phyloP scores from a whole-genome alignment of 92 coral and sea anemone genomes.

The Blastomussa wellsi region DNA sequence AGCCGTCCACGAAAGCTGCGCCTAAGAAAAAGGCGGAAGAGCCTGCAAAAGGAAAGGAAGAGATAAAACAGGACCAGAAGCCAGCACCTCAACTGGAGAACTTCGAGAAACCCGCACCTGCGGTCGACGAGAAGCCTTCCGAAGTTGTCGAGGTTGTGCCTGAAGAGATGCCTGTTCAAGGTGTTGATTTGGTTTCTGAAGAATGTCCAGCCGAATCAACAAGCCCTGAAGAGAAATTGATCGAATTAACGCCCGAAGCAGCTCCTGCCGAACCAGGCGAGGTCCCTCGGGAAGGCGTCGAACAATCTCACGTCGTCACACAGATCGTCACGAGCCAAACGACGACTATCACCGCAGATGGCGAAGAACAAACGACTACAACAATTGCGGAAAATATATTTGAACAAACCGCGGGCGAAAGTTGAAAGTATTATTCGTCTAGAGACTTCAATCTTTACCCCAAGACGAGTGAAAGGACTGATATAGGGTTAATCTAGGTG shows the following conservation, averaged over 20 bases:
- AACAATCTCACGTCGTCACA: constrained; percentile 3
- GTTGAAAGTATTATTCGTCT: constrained; percentile 7
- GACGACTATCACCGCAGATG: constrained; percentile 15
- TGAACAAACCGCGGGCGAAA: constrained; percentile 21
- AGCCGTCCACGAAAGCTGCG: constrained; percentile 37
- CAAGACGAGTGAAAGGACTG: not conserved
- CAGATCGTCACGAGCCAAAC: not conserved
- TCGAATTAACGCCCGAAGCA: constrained; percentile 7
- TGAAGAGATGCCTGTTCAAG: constrained; percentile 18
- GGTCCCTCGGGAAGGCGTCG: constrained; percentile 18
- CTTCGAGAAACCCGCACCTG: not conserved
- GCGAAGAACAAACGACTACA: constrained; percentile 25
- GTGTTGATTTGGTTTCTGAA: constrained; percentile 17
- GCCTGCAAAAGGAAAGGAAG: constrained; percentile 7
- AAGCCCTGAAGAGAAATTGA: constrained; percentile 21
- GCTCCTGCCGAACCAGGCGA: not conserved
- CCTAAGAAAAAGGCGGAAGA: constrained; percentile 27
- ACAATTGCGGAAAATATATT: constrained; percentile 18
- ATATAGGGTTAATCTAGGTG: not conserved
- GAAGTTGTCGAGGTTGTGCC: constrained; percentile 1
- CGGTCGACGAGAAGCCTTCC: constrained; percentile 2
- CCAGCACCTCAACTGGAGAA: constrained; percentile 12
- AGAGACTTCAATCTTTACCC: not conserved
- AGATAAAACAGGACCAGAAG: constrained; percentile 15
- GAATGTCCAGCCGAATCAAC: constrained; percentile 15